Evolutionary conservation across 2,797 vertebrate genomes (phyloP).

Genomic region (Sebastes minor): DNA sequence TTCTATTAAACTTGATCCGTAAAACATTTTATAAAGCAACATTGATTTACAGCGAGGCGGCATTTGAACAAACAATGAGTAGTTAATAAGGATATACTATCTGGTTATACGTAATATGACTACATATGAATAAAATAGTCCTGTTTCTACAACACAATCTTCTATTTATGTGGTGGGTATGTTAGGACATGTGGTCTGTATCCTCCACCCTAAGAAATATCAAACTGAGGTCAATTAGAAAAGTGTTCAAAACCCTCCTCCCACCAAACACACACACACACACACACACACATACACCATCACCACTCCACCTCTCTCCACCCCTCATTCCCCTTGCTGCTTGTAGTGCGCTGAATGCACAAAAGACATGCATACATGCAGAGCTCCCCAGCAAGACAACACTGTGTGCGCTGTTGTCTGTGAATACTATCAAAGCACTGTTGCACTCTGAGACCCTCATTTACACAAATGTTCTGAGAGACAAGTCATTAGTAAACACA

Average conservation of each 20-base stretch:
- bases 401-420: conserved; percentile 22
- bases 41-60: not conserved
- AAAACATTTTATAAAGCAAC: not conserved
- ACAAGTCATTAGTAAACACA: conserved; percentile 57
- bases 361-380: conserved; percentile 49
- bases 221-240: conserved; percentile 58
- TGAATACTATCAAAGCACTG: conserved; percentile 33
- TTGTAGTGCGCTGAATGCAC: conserved; percentile 56
- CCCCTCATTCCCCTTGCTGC: conserved; percentile 42
- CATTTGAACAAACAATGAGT: not conserved
- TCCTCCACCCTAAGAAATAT: conserved; percentile 48
- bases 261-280: conserved; percentile 24
- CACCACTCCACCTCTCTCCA: conserved; percentile 10
- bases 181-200: conserved; percentile 35
- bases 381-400: conserved; percentile 19
- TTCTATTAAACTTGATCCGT: not conserved
- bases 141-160: conserved; percentile 12
- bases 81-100: not conserved
- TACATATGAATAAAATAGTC: conserved; percentile 2
- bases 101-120: not conserved
- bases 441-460: conserved; percentile 38
- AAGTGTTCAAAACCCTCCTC: conserved; percentile 47
- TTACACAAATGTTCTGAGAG: conserved; percentile 55
- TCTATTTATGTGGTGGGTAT: conserved; percentile 31
- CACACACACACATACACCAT: not conserved